Base-by-base conservation (phyloP, 2,888 invertebrate species). In the Gymnosoma rotundatum region DNA sequence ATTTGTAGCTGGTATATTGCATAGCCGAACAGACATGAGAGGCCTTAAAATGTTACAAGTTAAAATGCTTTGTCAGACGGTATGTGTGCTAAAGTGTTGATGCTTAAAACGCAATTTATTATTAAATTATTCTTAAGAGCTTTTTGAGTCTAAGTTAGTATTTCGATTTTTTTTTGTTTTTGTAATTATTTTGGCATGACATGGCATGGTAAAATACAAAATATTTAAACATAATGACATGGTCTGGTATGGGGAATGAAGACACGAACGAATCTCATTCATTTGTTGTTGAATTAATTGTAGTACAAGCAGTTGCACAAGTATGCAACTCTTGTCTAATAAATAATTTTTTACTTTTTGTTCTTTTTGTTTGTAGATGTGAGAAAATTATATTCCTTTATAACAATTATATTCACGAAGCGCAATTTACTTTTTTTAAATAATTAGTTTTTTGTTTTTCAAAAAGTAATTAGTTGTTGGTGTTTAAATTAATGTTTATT, bases 81-180 rank as follows among this genome's bases (percentile, higher is more conserved):
- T 67, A 8, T 36, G 74, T 69, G 1, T 67, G 54, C 60, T 61
- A 20, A 78, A 63, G 74, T 75, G 83, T 64, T 45, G 38, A 69
- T 78, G 36, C 63, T 52, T 73, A 78, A 58, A 64, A 60, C 45
- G 66, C 81, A 64, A 81, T 84, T 84, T 81, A 84, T 81, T 52
- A 38, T 78, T 78, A 81, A 81, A 81, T 70, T 70, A 70, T 81
- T 81, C 70, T 70, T 58, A 70, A 78, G 73, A 42, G 42, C 42
- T 42, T 42, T 42, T 42, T 12, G 14, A 7, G 9, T 14, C 42
- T 42, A 42, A 8, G 10, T 42, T 14, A 14, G 12, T 42, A 32
- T 5, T 32, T 32, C 7, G 8, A 5, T 0, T 32, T 32, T 32
- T 32, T 32, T 32, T 32, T 32, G 0, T 32, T 32, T 2, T 32